phyloP scores from a whole-genome alignment of 2,888 invertebrate genomes.

The Pyrochroa serraticornis region DNA sequence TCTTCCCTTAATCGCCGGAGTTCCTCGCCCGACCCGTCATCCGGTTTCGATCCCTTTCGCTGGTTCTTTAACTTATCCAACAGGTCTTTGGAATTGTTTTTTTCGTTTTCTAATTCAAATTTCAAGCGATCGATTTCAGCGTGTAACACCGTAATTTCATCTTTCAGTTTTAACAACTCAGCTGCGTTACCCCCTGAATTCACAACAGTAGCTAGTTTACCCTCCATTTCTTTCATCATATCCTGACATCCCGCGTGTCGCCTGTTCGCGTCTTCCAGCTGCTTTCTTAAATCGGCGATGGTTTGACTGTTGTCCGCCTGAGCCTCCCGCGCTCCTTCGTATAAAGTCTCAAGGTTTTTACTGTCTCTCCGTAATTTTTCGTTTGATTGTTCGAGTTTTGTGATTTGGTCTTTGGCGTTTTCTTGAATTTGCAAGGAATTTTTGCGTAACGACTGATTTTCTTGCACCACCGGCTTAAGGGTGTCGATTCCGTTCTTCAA shows the following conservation, averaged over 20 bases:
- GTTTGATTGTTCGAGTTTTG: constrained; percentile 38
- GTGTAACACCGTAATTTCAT: constrained; percentile 13
- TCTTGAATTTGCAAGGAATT: constrained; percentile 51
- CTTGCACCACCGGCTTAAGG: constrained; percentile 30
- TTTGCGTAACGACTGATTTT: constrained; percentile 50
- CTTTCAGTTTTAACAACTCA: constrained; percentile 12
- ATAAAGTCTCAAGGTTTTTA: constrained; percentile 2
- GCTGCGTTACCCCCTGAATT: constrained; percentile 1
- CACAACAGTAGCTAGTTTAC: constrained; percentile 11
- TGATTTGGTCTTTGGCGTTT: constrained; percentile 49
- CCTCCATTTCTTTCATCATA: constrained; percentile 6
- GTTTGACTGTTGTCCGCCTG: constrained; percentile 4
- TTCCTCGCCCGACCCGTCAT: no score
- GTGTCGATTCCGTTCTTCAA: constrained; percentile 34
- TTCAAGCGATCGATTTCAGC: constrained; percentile 15
- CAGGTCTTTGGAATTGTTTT: constrained; percentile 18
- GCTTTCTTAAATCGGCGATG: constrained; percentile 1
- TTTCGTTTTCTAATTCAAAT: constrained; percentile 14
- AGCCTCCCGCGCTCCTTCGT: background rate
- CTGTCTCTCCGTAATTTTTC: constrained; percentile 20
- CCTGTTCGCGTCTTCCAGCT: constrained; percentile 9
- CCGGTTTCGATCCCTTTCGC: background rate
- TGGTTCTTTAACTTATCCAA: constrained; percentile 26
- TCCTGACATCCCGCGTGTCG: constrained; percentile 2
- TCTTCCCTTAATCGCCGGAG: constrained; percentile 6